Base-by-base conservation (phyloP, 2,888 invertebrate species). In the Drosophila anomalata region DNA sequence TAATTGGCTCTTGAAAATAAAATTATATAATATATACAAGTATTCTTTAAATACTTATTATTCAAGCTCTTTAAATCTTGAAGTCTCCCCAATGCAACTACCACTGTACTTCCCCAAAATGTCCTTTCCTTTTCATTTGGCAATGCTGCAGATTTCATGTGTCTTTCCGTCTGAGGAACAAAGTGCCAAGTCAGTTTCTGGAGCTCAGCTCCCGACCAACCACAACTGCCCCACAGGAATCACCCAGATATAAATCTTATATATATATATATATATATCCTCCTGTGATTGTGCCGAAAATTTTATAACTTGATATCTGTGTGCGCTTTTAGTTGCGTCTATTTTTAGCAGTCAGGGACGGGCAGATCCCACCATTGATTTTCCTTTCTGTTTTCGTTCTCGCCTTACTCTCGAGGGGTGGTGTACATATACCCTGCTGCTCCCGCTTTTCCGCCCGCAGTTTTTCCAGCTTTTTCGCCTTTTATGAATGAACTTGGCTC, bases 401-500 rank as follows among this genome's bases (percentile, higher is more conserved):
- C 20, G 44, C 44, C 12, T 14, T 6, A 29, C 29, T 9, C 2
- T 1, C 8, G 8, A 9, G 2, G 29, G 9, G 26, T 7, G 26
- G 26, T 8, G 26, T 17, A 7, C 7, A 7, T 26, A 26, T 26
- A 9, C 1, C 26, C 56, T 6, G 26, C 4, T 3, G 17, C 17
- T 17, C 17, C 17, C 17, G 26, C 29, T 9, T 9, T 50, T 11
- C 7, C 26, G 1, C 7, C 7, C 26, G 3, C 14, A 17, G 22
- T 12, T 57, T 58, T 70, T 48, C 47, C 70, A 63, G 52, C 68
- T 55, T 71, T 55, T 75, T 69, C 72, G 47, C 50, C 67, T 82
- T 86, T 83, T 83, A 83, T 83, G 82, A 83, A 83, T 83, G 82
- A 83, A 83, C 83, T 86, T 77, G 83, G 51, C 75, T 47, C 56